Evolutionary conservation across 2,797 vertebrate species (phyloP).

Genomic region (Tolypeutes matacus): DNA sequence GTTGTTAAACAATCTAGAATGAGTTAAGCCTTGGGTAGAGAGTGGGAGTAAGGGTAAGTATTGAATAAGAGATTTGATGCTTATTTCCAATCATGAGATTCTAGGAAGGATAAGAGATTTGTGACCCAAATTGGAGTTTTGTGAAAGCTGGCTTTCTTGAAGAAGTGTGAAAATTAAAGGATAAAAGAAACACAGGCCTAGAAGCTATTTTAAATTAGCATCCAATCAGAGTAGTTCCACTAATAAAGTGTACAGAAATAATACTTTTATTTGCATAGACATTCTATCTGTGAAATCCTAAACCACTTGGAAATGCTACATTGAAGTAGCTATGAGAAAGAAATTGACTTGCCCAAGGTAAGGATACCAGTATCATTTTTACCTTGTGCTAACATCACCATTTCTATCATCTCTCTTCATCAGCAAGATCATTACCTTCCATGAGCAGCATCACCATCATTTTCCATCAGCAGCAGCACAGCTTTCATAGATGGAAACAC

Average conservation of each 20-base stretch:
- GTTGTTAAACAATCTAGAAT: not conserved
- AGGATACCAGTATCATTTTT: not conserved
- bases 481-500: not conserved
- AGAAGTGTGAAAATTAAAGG: not conserved
- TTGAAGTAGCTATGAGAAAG: not conserved
- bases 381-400: not conserved
- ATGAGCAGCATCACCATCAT: not conserved
- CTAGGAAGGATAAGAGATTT: not conserved
- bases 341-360: not conserved
- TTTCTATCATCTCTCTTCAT: not conserved
- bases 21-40: not conserved
- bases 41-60: rapidly evolving
- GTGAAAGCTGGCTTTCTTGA: not conserved
- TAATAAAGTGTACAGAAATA: not conserved
- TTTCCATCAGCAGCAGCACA: not conserved
- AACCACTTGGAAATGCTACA: not conserved
- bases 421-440: not conserved
- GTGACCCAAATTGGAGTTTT: not conserved
- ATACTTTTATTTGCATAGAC: not conserved
- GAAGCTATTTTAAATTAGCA: not conserved
- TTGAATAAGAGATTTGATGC: not conserved
- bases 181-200: not conserved
- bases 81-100: not conserved
- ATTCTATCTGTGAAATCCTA: not conserved
- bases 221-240: not conserved